Evolutionary conservation across 2,797 vertebrate genomes (phyloP).

Genomic region (Tympanoctomys barrerae): DNA sequence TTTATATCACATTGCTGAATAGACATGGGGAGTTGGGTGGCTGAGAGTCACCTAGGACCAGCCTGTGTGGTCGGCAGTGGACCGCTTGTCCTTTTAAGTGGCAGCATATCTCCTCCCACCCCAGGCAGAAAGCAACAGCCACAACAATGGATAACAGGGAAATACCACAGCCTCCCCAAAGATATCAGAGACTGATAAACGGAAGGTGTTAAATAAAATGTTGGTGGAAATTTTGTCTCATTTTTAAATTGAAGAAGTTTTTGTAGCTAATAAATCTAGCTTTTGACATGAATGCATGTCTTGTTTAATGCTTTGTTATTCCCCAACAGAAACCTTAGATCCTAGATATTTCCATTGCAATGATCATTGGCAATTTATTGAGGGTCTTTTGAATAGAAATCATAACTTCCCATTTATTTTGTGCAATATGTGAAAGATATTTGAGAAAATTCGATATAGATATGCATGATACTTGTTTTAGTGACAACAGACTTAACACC

Average conservation of each 20-base stretch:
- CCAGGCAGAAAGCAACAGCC: background rate
- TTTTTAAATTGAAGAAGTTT: background rate
- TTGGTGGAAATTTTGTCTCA: background rate
- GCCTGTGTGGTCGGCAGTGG: fast-evolving
- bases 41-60: background rate
- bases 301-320: background rate
- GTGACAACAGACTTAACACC: background rate
- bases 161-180: too few relatives aligned
- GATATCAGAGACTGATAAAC: background rate
- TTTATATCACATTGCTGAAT: background rate
- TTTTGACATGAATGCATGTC: background rate
- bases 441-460: background rate
- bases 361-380: background rate
- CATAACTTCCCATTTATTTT: background rate
- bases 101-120: background rate
- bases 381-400: constrained; percentile 17
- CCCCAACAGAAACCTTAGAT: background rate
- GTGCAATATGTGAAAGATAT: background rate
- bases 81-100: fast-evolving
- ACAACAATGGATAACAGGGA: background rate
- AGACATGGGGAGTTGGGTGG: background rate
- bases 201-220: background rate
- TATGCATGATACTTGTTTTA: background rate
- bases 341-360: background rate
- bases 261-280: background rate